Conservation (phyloP, 1,140 invertebrate genomes). For the Idris sp. region DNA sequence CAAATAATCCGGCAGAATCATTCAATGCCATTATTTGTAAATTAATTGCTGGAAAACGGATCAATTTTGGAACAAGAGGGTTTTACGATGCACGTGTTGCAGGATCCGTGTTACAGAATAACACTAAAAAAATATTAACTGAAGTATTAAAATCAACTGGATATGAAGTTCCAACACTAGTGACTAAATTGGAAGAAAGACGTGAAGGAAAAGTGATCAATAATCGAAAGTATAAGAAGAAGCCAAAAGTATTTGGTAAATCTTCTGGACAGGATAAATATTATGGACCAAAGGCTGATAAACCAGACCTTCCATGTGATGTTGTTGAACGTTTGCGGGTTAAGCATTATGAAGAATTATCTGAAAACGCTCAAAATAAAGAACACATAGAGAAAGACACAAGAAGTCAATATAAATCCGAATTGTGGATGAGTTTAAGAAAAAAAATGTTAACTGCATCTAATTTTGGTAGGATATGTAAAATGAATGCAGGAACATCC, state of each 20-base stretch:
- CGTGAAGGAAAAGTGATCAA: not conserved
- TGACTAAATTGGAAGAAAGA: not conserved
- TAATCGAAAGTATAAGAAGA: not conserved
- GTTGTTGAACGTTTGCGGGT: not conserved
- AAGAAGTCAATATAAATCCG: slow-evolving; percentile 9
- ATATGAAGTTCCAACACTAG: not conserved
- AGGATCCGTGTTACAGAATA: not conserved
- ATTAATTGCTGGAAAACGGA: slow-evolving; percentile 3
- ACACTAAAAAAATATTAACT: not conserved
- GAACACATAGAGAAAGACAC: slow-evolving; percentile 2
- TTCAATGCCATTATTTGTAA: slow-evolving; percentile 5
- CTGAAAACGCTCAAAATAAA: not conserved
- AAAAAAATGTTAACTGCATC: slow-evolving; percentile 17
- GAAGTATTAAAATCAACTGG: not conserved
- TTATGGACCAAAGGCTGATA: slow-evolving; percentile 8
- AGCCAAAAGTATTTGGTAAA: not conserved
- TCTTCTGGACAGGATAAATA: not conserved
- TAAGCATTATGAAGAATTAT: not conserved
- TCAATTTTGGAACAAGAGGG: not conserved
- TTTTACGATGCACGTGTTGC: not conserved
- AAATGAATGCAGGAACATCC: not conserved
- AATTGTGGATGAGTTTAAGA: slow-evolving; percentile 4
- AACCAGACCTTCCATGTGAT: not conserved
- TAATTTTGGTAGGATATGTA: slow-evolving; percentile 9
- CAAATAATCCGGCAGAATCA: slow-evolving; percentile 71